Percentiles rank a stretch among this genome's conserved stretches.
These are phyloP conservation scores for Cheilosia vulpina DNA, from an alignment of 2,888 invertebrate species.

Conservation along the genomic window DNA sequence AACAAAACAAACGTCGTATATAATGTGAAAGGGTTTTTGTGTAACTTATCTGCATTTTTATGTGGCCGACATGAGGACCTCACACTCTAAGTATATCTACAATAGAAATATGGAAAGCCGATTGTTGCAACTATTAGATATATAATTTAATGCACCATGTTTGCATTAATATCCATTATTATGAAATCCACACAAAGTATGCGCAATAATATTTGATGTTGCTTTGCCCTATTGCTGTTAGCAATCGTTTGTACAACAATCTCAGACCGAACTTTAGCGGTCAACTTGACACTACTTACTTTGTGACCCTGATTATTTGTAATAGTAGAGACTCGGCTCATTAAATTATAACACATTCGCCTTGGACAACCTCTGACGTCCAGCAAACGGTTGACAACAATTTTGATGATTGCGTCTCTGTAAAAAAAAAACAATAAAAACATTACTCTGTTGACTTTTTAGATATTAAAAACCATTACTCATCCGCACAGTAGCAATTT, in stretches of 20 bases:
- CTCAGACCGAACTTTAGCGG: not conserved
- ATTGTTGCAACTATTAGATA: not conserved
- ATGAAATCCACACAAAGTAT: not conserved
- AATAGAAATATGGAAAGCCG: not conserved
- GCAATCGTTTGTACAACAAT: not conserved
- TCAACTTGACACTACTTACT: not conserved
- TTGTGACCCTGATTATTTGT: not conserved
- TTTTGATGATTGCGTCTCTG: conserved; percentile 25
- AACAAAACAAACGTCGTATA: no score
- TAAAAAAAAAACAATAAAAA: not conserved
- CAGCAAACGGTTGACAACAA: conserved; percentile 36
- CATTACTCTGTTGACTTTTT: not conserved
- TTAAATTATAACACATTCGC: conserved; percentile 24
- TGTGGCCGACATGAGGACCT: no score
- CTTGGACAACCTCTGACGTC: conserved; percentile 37
- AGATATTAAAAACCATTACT: conserved; percentile 42
- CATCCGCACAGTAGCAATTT: conserved; percentile 52
- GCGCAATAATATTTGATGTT: not conserved
- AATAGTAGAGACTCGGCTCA: conserved; percentile 11
- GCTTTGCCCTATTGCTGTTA: not conserved
- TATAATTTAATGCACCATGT: no score
- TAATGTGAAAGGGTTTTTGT: no score
- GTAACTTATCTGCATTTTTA: no score
- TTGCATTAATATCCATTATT: not conserved
- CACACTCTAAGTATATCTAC: no score